Base-by-base conservation (phyloP, 2,888 invertebrate genomes). In the Pediacus dermestoides region DNA sequence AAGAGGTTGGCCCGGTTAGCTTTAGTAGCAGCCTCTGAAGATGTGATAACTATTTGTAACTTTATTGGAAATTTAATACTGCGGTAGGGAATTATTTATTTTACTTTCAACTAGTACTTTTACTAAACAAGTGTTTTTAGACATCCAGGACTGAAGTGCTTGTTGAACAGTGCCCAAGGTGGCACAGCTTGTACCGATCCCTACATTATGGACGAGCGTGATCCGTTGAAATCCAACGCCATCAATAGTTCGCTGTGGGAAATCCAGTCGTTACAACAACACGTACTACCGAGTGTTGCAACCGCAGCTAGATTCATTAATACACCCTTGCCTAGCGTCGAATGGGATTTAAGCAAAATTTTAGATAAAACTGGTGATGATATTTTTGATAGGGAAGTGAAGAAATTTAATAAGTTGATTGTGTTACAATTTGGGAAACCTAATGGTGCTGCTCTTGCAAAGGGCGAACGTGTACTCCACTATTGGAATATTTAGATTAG, bases 171-270 rank as follows among this genome's bases (percentile, higher is more conserved):
- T 56, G 70, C 75, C 3, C 62, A 66, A 9, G 67, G 72, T 4
- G 68, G 68, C 2, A 54, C 54, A 8, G 74, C 77, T 63, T 72
- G 70, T 13, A 70, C 70, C 27, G 97, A 97, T 73, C 94, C 95
- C 0, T 96, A 84, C 70, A 74, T 86, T 46, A 82, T 84, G 76
- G 81, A 85, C 42, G 91, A 93, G 71, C 68, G 78, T 3, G 85
- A 89, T 64, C 89, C 91, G 1, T 66, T 76, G 1, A 79, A 83
- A 57, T 83, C 89, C 4, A 80, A 81, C 51, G 97, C 96, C 0
- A 72, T 90, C 3, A 81, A 87, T 44, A 93, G 94, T 60, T 90
- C 88, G 30, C 75, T 97, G 37, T 97, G 96, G 96, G 96, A 97
- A 74, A 76, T 93, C 42, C 77, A 81, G 53, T 80, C 85, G 7